Base-by-base conservation (phyloP, 2,888 invertebrate genomes). In the Harpalus rufipes region DNA sequence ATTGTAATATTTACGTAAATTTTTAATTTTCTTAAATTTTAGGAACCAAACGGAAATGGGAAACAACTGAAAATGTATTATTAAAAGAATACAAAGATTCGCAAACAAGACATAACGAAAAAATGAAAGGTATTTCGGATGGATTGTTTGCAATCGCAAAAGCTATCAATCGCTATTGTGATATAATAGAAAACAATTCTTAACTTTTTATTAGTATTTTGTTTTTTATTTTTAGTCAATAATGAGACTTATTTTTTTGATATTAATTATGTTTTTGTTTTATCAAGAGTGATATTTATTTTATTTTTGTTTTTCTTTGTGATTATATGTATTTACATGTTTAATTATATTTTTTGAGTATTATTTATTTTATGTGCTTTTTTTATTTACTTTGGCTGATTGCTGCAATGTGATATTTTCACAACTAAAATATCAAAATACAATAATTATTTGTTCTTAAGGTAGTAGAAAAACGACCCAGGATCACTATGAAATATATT, bases 151-250 rank as follows among this genome's bases (percentile, higher is more conserved):
- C 51, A 51, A 51, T 51, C 8, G 51, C 51, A 51, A n/a, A 51
- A 51, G 51, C 51, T 51, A 51, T 51, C 51, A 51, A 51, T 51
- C 51, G 51, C 51, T 51, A 51, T n/a, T 51, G 51, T 51, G 51
- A 51, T n/a, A 51, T 51, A 51, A 51, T 51, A 51, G 51, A 51
- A 51, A 51, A 51, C 51, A 51, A 51, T 3, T 3, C 51, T n/a
- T 51, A 51, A n/a, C 5, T 51, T 12, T 12, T 51, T 51, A 51
- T 1, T 51, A 25, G 25, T 25, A 25, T 51, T 51, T 51, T 51
- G 8, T 2, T 12, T 51, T 51, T 51, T 12, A 51, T 51, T 51
- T 5, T 51, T 51, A 51, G 10, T 51, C 51, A 51, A 51, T 51
- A 51, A 51, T 51, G 51, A 51, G 51, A 51, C 51, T 51, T 51